phyloP scores from a whole-genome alignment of 2,797 vertebrate species.

The Sebastes oblongus region DNA sequence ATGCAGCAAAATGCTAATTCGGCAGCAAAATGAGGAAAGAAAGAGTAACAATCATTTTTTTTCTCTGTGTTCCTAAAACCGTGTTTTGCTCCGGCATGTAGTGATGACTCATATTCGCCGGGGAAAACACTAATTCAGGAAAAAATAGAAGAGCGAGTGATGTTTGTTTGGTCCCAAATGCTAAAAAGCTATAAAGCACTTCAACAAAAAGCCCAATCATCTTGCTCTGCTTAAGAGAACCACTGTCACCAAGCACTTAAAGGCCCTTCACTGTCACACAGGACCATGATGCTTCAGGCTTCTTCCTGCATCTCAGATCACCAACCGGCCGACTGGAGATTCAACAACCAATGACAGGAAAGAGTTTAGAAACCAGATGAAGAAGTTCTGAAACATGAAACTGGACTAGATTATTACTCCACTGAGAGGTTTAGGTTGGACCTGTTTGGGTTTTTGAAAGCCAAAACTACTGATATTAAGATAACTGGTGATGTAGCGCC shows the following conservation, averaged over 20 bases:
- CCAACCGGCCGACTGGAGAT: background rate
- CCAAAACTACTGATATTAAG: background rate
- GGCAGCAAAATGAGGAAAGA: background rate
- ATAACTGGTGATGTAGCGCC: no score
- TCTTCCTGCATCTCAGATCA: background rate
- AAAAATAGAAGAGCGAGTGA: background rate
- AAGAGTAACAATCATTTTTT: background rate
- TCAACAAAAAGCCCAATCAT: conserved; percentile 16
- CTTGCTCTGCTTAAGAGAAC: conserved; percentile 9
- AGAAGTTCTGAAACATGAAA: background rate
- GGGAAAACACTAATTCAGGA: conserved; percentile 20
- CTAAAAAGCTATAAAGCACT: conserved; percentile 7
- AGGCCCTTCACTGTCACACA: background rate
- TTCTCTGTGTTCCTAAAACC: background rate
- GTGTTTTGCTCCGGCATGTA: background rate
- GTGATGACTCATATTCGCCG: conserved; percentile 9
- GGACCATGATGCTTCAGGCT: background rate
- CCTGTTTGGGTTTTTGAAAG: background rate
- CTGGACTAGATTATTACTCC: background rate
- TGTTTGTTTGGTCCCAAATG: conserved; percentile 1
- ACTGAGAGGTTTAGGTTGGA: background rate
- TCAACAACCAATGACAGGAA: background rate
- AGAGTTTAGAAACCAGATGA: background rate
- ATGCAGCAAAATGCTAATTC: conserved; percentile 46
- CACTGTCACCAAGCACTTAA: conserved; percentile 9